phyloP scores from a whole-genome alignment of 1,140 invertebrate genomes.

The Drosophila pandora region DNA sequence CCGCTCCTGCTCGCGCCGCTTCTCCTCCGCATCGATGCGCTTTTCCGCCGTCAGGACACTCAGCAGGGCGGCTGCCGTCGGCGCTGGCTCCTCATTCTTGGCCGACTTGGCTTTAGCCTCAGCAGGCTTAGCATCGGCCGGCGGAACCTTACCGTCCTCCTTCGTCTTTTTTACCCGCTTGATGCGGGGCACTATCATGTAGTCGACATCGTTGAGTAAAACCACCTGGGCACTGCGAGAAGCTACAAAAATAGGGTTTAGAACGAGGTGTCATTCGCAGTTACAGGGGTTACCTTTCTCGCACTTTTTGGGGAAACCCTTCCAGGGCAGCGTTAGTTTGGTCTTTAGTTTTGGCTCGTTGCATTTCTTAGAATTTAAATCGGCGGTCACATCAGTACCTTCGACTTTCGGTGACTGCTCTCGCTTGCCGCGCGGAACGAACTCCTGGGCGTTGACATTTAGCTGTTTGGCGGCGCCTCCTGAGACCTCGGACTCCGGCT shows the following conservation, averaged over 20 bases:
- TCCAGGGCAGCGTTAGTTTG: conserved; percentile 53
- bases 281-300: background rate
- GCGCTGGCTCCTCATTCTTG: background rate
- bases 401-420: background rate
- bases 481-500: background rate
- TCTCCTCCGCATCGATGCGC: conserved; percentile 19
- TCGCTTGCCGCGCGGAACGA: conserved; percentile 31
- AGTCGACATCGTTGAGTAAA: conserved; percentile 14
- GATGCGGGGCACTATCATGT: conserved; percentile 5
- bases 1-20: conserved; percentile 51
- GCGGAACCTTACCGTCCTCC: background rate
- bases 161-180: conserved; percentile 14
- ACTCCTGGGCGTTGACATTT: conserved; percentile 37
- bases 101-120: background rate
- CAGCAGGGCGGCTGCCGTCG: background rate
- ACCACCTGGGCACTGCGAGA: conserved; percentile 10
- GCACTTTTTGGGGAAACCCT: conserved; percentile 55
- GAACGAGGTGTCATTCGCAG: background rate
- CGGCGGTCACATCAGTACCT: background rate
- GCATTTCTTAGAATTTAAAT: background rate
- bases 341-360: conserved; percentile 6
- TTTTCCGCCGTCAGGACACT: background rate
- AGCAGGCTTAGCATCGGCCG: background rate
- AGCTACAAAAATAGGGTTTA: background rate
- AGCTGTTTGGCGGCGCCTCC: conserved; percentile 7